phyloP scores from a whole-genome alignment of 2,888 invertebrate species.

The Chrysomela aeneicollis region DNA sequence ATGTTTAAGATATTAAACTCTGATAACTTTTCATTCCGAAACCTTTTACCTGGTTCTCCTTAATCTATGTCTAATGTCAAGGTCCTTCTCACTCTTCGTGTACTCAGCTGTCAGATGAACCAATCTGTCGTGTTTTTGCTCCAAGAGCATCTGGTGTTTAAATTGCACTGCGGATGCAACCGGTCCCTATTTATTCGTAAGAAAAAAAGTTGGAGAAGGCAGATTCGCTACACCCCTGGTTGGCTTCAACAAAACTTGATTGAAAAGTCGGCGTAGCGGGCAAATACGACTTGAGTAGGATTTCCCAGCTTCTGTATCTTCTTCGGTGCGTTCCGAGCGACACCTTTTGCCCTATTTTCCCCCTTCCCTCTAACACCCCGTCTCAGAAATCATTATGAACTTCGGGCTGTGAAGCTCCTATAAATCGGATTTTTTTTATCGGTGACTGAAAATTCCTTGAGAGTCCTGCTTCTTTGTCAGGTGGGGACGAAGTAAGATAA shows the following conservation, averaged over 20 bases:
- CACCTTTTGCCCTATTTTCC: conserved; percentile 25
- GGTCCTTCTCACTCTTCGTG: conserved; percentile 45
- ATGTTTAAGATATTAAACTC: too few species aligned
- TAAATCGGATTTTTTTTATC: not conserved
- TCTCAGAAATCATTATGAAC: conserved; percentile 37
- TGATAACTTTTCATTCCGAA: too few species aligned
- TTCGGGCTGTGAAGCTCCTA: not conserved
- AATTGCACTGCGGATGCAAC: conserved; percentile 48
- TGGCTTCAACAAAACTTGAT: conserved; percentile 59
- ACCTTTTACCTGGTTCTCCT: too few species aligned
- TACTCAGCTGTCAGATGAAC: conserved; percentile 47
- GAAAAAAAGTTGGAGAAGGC: conserved; percentile 48
- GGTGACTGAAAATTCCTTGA: not conserved
- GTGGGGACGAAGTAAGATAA: too few species aligned
- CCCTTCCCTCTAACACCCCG: conserved; percentile 34
- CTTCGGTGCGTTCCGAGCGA: conserved; percentile 30
- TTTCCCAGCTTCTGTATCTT: conserved; percentile 45
- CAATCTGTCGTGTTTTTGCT: conserved; percentile 46
- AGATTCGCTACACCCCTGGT: conserved; percentile 50
- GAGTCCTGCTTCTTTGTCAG: too few species aligned
- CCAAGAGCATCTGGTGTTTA: conserved; percentile 51
- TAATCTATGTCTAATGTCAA: too few species aligned
- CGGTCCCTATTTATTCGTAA: conserved; percentile 47
- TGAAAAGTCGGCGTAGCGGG: conserved; percentile 60
- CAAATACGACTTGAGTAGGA: conserved; percentile 59